Conservation (phyloP, 2,797 vertebrate genomes). For the Lacerta viridis region DNA sequence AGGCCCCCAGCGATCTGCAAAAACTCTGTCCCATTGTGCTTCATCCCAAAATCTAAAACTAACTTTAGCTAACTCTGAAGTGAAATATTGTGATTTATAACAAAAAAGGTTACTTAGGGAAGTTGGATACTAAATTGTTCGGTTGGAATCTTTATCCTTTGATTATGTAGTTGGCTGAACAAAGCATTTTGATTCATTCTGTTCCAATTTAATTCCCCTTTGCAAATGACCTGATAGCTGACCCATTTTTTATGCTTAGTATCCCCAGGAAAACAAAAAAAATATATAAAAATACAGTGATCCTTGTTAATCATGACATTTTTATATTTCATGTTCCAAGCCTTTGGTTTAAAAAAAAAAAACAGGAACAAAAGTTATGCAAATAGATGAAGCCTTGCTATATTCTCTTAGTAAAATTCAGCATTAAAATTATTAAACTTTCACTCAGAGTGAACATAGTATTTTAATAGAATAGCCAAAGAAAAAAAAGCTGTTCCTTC, state of each 20-base stretch:
- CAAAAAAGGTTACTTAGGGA: constrained; percentile 55
- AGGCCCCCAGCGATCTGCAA: neutral
- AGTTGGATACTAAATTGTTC: constrained; percentile 58
- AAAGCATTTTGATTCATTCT: constrained; percentile 69
- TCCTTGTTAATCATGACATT: constrained; percentile 61
- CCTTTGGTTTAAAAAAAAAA: constrained; percentile 48
- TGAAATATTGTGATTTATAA: constrained; percentile 67
- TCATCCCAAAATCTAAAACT: constrained; percentile 26
- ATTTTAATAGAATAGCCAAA: constrained; percentile 46
- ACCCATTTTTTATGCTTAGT: constrained; percentile 62
- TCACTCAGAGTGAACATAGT: constrained; percentile 52
- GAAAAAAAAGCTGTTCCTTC: constrained; percentile 4
- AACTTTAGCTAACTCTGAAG: constrained; percentile 62
- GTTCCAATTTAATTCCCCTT: constrained; percentile 59
- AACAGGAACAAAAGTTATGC: constrained; percentile 52
- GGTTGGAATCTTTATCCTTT: constrained; percentile 64
- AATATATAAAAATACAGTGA: constrained; percentile 17
- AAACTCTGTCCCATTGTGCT: constrained; percentile 42
- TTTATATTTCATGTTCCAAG: constrained; percentile 47
- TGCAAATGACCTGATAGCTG: constrained; percentile 60
- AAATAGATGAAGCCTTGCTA: constrained; percentile 49
- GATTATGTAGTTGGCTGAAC: constrained; percentile 62
- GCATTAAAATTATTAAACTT: constrained; percentile 55
- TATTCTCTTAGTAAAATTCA: constrained; percentile 49
- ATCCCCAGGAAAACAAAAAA: constrained; percentile 70